Conservation (phyloP, 2,797 vertebrate genomes). For the Lycodopsis pacificus region DNA sequence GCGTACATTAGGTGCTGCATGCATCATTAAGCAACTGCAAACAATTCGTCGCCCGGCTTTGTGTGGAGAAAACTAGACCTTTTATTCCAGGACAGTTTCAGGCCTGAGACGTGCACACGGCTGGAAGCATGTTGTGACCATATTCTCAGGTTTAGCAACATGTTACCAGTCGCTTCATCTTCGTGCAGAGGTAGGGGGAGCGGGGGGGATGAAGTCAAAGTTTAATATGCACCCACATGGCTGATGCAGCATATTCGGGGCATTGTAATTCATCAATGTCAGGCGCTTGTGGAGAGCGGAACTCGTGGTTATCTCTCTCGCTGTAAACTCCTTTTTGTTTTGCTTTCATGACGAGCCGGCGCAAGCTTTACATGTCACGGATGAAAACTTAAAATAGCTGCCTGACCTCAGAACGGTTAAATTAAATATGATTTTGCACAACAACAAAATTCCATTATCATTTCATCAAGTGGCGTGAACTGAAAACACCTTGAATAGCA, state of each 20-base stretch:
- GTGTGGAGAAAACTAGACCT: slow-evolving; percentile 13
- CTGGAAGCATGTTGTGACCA: slow-evolving; percentile 38
- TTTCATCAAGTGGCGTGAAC: slow-evolving; percentile 20
- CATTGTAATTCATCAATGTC: slow-evolving; percentile 68
- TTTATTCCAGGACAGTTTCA: background rate
- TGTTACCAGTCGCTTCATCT: slow-evolving; percentile 42
- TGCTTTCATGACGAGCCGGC: background rate
- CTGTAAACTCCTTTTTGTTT: slow-evolving; percentile 20
- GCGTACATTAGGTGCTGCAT: slow-evolving; percentile 11
- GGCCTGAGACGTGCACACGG: background rate
- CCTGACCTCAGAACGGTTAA: slow-evolving; percentile 39
- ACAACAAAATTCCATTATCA: slow-evolving; percentile 31
- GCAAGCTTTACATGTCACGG: slow-evolving; percentile 13
- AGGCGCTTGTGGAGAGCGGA: slow-evolving; percentile 20
- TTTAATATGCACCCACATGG: slow-evolving; percentile 50
- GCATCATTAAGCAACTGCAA: slow-evolving; percentile 25
- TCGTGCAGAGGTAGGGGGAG: background rate
- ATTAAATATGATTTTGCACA: slow-evolving; percentile 58
- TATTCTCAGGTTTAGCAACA: slow-evolving; percentile 48
- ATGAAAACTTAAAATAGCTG: slow-evolving; percentile 33
- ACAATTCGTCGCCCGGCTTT: background rate
- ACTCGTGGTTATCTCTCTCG: slow-evolving; percentile 28
- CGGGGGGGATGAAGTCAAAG: slow-evolving; percentile 41
- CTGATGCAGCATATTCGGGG: slow-evolving; percentile 61
- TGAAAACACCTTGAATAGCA: slow-evolving; percentile 30